phyloP scores from a whole-genome alignment of 2,888 invertebrate genomes.

The Muschampia plurimacula region DNA sequence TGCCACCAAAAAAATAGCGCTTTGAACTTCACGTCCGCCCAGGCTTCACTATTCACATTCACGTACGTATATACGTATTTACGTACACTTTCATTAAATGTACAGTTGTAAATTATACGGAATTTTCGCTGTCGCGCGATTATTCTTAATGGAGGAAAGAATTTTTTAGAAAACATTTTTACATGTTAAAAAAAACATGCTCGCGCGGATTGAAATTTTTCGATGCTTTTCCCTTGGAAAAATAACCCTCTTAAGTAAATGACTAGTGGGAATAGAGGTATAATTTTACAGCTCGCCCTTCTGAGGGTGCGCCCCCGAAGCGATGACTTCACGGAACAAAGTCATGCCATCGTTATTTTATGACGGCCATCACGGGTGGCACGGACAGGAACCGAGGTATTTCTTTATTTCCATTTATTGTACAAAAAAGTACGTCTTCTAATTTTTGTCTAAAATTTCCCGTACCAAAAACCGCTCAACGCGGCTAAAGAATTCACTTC shows the following conservation, averaged over 20 bases:
- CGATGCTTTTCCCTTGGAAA: conserved; percentile 30
- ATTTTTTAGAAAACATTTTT: conserved; percentile 19
- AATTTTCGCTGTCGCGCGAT: conserved; percentile 12
- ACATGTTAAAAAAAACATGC: background rate
- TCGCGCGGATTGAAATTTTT: conserved; percentile 17
- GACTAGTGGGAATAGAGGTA: conserved; percentile 61
- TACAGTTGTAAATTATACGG: conserved; percentile 19
- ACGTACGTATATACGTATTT: background rate
- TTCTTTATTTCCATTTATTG: conserved; percentile 25
- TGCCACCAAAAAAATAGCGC: conserved; percentile 6
- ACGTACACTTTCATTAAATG: conserved; percentile 23
- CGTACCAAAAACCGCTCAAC: too few species aligned
- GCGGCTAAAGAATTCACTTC: too few species aligned
- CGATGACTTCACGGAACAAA: conserved; percentile 37
- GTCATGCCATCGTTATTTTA: conserved; percentile 47
- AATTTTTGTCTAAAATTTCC: background rate
- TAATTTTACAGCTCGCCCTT: conserved; percentile 63
- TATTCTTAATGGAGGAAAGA: conserved; percentile 7
- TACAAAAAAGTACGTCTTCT: background rate
- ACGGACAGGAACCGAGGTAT: conserved; percentile 20
- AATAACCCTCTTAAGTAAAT: conserved; percentile 54
- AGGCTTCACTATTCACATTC: conserved; percentile 14
- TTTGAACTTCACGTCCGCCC: conserved; percentile 17
- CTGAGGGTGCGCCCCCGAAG: conserved; percentile 32
- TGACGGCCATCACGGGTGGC: conserved; percentile 34